Percentiles rank a stretch among this genome's conserved stretches.
phyloP scores from a whole-genome alignment of 2,113 vertebrate genomes.

The Cynocephalus volans region DNA sequence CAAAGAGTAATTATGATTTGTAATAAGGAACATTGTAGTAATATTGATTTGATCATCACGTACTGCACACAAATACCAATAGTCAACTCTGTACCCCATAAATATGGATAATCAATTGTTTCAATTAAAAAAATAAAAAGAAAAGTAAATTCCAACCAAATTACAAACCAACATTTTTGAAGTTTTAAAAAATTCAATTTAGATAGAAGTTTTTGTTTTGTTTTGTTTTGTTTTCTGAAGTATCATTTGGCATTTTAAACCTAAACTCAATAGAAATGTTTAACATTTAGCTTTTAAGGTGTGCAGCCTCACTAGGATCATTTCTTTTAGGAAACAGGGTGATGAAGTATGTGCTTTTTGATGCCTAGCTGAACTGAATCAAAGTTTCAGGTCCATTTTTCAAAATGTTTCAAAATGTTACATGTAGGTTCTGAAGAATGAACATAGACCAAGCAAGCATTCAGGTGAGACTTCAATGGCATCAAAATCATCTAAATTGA shows the following conservation, averaged over 20 bases:
- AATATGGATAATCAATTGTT: neutral
- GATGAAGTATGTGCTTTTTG: neutral
- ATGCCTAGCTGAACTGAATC: neutral
- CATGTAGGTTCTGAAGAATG: neutral
- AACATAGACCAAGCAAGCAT: neutral
- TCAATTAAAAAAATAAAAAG: neutral
- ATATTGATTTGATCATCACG: no score
- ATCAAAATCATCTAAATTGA: neutral
- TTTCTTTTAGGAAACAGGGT: neutral
- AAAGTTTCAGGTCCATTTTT: conserved; percentile 12
- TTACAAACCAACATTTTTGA: neutral
- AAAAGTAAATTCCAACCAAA: conserved; percentile 13
- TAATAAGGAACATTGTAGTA: no score
- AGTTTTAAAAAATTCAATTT: neutral
- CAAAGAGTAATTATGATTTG: no score
- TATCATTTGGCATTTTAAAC: conserved; percentile 17
- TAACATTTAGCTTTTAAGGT: conserved; percentile 3
- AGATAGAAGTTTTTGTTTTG: neutral
- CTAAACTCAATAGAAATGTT: neutral
- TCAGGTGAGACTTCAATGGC: neutral
- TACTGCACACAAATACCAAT: no score
- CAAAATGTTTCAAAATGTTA: conserved; percentile 40
- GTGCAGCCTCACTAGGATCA: neutral
- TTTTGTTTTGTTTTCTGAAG: neutral
- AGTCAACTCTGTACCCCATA: no score